phyloP scores from a whole-genome alignment of 2,888 invertebrate genomes.

The Anticlea derivata region DNA sequence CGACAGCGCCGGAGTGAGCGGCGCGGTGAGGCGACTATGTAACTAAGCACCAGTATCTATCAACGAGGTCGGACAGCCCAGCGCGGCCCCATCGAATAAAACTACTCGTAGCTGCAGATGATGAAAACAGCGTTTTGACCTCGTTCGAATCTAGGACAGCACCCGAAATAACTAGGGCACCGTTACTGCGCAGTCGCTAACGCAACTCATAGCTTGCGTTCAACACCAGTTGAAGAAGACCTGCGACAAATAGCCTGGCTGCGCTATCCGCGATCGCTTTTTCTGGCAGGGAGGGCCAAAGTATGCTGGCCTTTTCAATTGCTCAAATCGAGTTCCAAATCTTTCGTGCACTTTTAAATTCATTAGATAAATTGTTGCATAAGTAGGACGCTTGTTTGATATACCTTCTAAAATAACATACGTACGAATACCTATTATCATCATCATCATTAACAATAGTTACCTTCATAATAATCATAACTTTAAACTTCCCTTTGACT shows the following conservation, averaged over 20 bases:
- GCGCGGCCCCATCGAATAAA: slow-evolving; percentile 74
- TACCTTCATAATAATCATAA: too few species aligned
- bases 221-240: slow-evolving; percentile 46
- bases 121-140: slow-evolving; percentile 77
- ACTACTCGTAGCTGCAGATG: slow-evolving; percentile 59
- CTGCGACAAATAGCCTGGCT: slow-evolving; percentile 36
- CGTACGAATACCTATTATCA: too few species aligned
- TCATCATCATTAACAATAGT: too few species aligned
- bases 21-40: slow-evolving; percentile 45
- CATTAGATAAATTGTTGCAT: slow-evolving; percentile 20
- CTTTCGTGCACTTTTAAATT: slow-evolving; percentile 46
- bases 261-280: slow-evolving; percentile 12
- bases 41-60: slow-evolving; percentile 47
- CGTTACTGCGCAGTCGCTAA: slow-evolving; percentile 75
- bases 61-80: slow-evolving; percentile 66
- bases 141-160: slow-evolving; percentile 76
- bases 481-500: too few species aligned
- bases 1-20: slow-evolving; percentile 41
- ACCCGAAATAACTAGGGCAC: slow-evolving; percentile 81
- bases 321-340: slow-evolving; percentile 67
- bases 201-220: slow-evolving; percentile 61
- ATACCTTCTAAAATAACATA: too few species aligned
- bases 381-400: slow-evolving; percentile 5
- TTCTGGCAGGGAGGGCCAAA: slow-evolving; percentile 38
- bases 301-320: slow-evolving; percentile 44